Percentiles rank a stretch among this genome's conserved stretches.
Conservation (phyloP, 2,888 invertebrate genomes). For the Drosophila demipolita region DNA sequence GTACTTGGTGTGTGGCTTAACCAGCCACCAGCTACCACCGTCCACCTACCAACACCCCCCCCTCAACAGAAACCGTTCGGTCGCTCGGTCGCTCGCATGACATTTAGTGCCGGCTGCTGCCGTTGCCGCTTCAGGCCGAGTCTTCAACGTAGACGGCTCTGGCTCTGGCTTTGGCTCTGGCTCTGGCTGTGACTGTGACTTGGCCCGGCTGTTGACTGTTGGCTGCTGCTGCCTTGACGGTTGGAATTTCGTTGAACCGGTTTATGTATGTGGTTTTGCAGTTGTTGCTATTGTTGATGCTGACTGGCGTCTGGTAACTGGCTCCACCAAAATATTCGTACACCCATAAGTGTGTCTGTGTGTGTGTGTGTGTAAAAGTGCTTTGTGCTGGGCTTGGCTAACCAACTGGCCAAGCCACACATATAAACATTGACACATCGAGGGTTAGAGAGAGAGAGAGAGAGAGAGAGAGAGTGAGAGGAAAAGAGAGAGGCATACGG, state of each 20-base stretch:
- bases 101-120: slow-evolving; percentile 75
- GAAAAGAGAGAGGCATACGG: slow-evolving; percentile 4
- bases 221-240: slow-evolving; percentile 55
- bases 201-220: slow-evolving; percentile 44
- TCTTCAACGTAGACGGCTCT: slow-evolving; percentile 51
- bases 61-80: slow-evolving; percentile 55
- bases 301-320: slow-evolving; percentile 73
- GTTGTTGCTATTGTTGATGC: slow-evolving; percentile 58
- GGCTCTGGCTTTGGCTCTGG: slow-evolving; percentile 12
- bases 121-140: slow-evolving; percentile 45
- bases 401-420: slow-evolving; percentile 74
- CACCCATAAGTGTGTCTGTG: slow-evolving; percentile 24
- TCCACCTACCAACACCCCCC: slow-evolving; percentile 8
- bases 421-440: slow-evolving; percentile 57
- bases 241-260: slow-evolving; percentile 79
- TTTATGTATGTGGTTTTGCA: slow-evolving; percentile 74
- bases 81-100: slow-evolving; percentile 67
- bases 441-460: slow-evolving; percentile 5
- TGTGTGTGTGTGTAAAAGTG: slow-evolving; percentile 27
- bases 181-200: slow-evolving; percentile 23
- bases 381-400: slow-evolving; percentile 73
- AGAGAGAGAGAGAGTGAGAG: slow-evolving; percentile 3
- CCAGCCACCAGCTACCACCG: slow-evolving; percentile 4
- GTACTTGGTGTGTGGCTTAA: slow-evolving; percentile 27
- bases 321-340: slow-evolving; percentile 67